Evolutionary conservation across 1,140 invertebrate species (phyloP).

Genomic region (Apis laboriosa): DNA sequence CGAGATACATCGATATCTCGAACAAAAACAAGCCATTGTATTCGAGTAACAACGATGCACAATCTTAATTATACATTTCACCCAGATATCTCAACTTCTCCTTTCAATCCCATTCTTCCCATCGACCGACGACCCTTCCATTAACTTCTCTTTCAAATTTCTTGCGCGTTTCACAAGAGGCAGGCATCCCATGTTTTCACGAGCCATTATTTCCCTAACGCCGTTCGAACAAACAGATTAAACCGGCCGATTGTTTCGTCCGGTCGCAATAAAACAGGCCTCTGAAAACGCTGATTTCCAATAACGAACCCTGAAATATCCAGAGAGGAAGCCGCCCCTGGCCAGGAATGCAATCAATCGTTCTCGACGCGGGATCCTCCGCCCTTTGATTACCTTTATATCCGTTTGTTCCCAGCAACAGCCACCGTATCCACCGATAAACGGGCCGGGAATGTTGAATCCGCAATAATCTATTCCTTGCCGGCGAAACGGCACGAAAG

Average conservation of each 20-base stretch:
- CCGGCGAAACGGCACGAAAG: neutral
- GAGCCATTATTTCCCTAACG: neutral
- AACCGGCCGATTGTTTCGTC: constrained; percentile 22
- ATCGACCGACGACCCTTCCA: neutral
- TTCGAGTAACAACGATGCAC: no score
- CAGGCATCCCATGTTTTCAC: neutral
- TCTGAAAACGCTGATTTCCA: constrained; percentile 38
- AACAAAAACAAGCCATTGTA: no score
- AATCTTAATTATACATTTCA: no score
- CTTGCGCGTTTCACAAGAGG: neutral
- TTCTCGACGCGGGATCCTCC: constrained; percentile 36
- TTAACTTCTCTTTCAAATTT: neutral
- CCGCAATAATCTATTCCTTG: constrained; percentile 41
- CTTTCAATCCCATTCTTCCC: no score
- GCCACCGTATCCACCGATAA: constrained; percentile 16
- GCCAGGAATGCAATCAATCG: constrained; percentile 50
- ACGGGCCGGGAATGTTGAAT: constrained; percentile 49
- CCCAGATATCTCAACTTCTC: no score
- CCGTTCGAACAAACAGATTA: constrained; percentile 14
- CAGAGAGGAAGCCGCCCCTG: neutral
- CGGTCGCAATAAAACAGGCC: constrained; percentile 37
- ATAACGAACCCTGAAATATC: constrained; percentile 51
- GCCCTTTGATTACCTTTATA: constrained; percentile 53
- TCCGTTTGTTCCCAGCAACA: constrained; percentile 33
- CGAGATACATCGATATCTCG: no score